phyloP scores from a whole-genome alignment of 2,797 vertebrate species.

The Leptodactylus fallax region DNA sequence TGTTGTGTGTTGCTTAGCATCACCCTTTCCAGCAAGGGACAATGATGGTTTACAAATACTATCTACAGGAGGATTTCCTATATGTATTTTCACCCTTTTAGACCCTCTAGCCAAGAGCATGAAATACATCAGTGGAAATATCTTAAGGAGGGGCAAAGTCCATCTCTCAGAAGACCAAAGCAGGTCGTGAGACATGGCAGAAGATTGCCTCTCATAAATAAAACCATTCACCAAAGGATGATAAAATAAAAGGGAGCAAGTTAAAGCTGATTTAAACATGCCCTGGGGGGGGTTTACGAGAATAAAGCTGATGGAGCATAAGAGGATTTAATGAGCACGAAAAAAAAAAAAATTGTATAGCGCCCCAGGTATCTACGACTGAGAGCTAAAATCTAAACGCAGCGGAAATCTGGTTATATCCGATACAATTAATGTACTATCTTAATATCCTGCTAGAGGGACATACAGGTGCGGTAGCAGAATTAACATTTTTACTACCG shows the following conservation, averaged over 20 bases:
- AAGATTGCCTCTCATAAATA: constrained; percentile 13
- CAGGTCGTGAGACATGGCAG: neutral
- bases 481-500: neutral
- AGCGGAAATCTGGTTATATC: neutral
- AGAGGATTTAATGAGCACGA: constrained; percentile 46
- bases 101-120: neutral
- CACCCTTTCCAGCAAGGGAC: neutral
- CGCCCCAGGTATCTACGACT: neutral
- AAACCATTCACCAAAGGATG: constrained; percentile 9
- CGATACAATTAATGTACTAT: constrained; percentile 33
- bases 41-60: neutral
- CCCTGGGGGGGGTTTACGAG: constrained; percentile 11
- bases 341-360: constrained; percentile 33
- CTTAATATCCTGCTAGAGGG: constrained; percentile 9
- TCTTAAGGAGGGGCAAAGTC: neutral
- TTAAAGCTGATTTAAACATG: constrained; percentile 37
- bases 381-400: neutral
- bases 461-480: neutral
- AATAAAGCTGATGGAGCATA: constrained; percentile 41
- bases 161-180: constrained; percentile 19
- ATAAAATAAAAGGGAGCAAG: constrained; percentile 13
- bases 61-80: neutral
- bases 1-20: neutral
- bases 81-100: neutral
- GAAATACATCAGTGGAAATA: neutral